A percentile compares a stretch with the other conserved stretches of the same genome.
phyloP scores from a whole-genome alignment of 2,113 vertebrate species.

The Rhabdomys dilectus region DNA sequence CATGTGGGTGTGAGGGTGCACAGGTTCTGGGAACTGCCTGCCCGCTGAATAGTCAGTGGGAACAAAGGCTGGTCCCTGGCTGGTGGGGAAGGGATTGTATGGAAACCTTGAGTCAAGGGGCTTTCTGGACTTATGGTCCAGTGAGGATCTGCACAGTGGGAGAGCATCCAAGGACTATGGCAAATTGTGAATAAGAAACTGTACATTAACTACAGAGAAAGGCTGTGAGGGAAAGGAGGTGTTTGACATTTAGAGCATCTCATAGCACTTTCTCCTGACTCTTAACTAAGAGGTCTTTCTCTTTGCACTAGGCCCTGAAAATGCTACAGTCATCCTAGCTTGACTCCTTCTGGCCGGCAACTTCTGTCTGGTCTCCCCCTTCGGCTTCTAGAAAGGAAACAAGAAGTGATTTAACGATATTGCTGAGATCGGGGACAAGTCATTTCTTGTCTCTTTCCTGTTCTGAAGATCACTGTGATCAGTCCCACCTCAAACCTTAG shows the following conservation, averaged over 20 bases:
- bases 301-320: not conserved
- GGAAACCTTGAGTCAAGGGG: not conserved
- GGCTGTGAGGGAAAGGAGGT: not conserved
- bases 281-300: not conserved
- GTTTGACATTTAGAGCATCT: not conserved
- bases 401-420: not conserved
- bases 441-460: not conserved
- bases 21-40: not conserved
- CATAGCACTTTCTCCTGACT: not conserved
- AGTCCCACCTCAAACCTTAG: not conserved
- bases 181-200: not conserved
- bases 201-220: not conserved
- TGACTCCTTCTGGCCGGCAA: not conserved
- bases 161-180: not conserved
- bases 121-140: not conserved
- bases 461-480: not conserved
- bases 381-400: not conserved
- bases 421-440: not conserved
- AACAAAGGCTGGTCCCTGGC: not conserved
- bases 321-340: not conserved
- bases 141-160: not conserved
- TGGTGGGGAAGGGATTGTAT: fast-evolving
- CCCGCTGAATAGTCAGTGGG: not conserved
- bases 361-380: not conserved
- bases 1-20: fast-evolving